A percentile compares a stretch with the other conserved stretches of the same genome.
phyloP scores from a whole-genome alignment of 1,140 invertebrate species.

The Aphaenogaster floridana region DNA sequence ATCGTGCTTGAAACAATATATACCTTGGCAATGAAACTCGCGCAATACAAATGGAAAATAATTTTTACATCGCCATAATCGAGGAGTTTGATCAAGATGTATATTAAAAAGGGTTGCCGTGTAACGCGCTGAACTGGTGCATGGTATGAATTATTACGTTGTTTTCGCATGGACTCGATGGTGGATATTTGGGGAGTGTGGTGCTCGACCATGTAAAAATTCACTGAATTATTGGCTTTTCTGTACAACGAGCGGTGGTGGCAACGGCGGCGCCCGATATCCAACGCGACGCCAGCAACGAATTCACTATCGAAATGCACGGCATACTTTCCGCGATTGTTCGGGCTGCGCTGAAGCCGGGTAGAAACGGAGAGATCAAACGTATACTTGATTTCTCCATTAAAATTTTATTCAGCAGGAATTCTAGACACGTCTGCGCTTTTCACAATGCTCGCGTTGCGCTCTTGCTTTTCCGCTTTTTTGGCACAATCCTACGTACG shows the following conservation, averaged over 20 bases:
- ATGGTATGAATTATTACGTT: conserved; percentile 66
- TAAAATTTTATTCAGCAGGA: conserved; percentile 68
- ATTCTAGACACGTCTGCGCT: conserved; percentile 33
- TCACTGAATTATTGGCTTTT: conserved; percentile 69
- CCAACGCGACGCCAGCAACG: conserved; percentile 23
- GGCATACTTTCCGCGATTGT: conserved; percentile 70
- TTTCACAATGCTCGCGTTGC: conserved; percentile 36
- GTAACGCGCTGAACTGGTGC: conserved; percentile 41
- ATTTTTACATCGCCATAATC: conserved; percentile 41
- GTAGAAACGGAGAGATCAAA: conserved; percentile 60
- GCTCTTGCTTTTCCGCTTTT: conserved; percentile 35
- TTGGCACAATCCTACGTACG: conserved; percentile 1
- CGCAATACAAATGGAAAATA: conserved; percentile 29
- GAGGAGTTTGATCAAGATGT: conserved; percentile 59
- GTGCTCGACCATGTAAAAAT: conserved; percentile 67
- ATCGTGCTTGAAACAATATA: neutral
- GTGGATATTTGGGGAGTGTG: conserved; percentile 56
- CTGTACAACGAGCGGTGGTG: conserved; percentile 13
- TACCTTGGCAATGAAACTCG: conserved; percentile 13
- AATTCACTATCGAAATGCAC: conserved; percentile 66
- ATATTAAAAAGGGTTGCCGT: conserved; percentile 48
- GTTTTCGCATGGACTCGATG: conserved; percentile 52
- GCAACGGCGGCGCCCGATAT: conserved; percentile 30
- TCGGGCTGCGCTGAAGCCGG: conserved; percentile 36
- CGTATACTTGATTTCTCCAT: conserved; percentile 73